Conservation (phyloP, 2,113 vertebrate genomes). For the Corydoras sp. region DNA sequence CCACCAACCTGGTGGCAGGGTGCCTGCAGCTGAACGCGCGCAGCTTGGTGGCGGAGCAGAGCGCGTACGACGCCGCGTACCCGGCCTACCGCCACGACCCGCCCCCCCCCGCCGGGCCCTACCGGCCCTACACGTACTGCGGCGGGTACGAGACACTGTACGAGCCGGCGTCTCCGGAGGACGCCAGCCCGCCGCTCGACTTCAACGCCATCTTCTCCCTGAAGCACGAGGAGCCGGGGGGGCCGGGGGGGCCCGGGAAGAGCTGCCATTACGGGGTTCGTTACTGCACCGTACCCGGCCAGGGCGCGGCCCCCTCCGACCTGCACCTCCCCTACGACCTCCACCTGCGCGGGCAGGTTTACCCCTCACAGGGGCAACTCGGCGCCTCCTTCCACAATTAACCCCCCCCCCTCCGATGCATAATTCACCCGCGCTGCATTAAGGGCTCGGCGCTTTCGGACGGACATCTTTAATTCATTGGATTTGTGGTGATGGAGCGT, state of each 20-base stretch:
- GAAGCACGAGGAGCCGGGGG: constrained; percentile 94
- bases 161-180: constrained; percentile 81
- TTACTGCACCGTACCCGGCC: constrained; percentile 82
- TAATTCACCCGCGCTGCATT: constrained; percentile 21
- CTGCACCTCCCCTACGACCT: constrained; percentile 83
- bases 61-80: constrained; percentile 74
- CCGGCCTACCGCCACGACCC: constrained; percentile 77
- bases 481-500: no score
- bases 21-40: constrained; percentile 86
- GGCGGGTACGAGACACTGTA: constrained; percentile 80
- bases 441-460: no score
- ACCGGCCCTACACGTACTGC: constrained; percentile 81
- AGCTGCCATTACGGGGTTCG: constrained; percentile 90
- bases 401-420: constrained; percentile 42
- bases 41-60: constrained; percentile 78
- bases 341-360: constrained; percentile 85
- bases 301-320: constrained; percentile 68
- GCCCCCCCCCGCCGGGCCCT: constrained; percentile 69
- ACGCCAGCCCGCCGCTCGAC: constrained; percentile 81
- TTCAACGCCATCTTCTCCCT: constrained; percentile 94
- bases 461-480: no score
- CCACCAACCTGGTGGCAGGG: constrained; percentile 86
- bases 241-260: constrained; percentile 80
- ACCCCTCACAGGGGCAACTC: constrained; percentile 85
- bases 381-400: constrained; percentile 90